phyloP scores from a whole-genome alignment of 2,888 invertebrate genomes.

The Cynaeus angustus region DNA sequence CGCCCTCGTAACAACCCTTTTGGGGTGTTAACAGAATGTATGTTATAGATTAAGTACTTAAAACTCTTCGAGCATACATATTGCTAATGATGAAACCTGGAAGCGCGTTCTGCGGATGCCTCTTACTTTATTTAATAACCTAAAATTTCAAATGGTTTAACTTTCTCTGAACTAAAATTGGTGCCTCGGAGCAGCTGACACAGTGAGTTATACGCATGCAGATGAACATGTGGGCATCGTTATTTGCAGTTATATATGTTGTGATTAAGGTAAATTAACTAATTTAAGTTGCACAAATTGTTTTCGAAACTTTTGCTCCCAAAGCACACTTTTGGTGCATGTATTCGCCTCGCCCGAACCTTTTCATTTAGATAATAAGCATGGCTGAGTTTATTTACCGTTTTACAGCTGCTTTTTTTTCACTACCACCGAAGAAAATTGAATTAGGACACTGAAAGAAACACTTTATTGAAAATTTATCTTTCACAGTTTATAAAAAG shows the following conservation, averaged over 20 bases:
- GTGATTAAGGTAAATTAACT: conserved; percentile 56
- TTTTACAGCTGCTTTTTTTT: conserved; percentile 45
- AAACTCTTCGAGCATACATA: conserved; percentile 37
- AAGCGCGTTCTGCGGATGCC: conserved; percentile 4
- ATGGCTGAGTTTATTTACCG: conserved; percentile 46
- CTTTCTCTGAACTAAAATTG: conserved; percentile 2
- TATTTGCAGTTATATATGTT: conserved; percentile 45
- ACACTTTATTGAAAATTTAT: conserved; percentile 47
- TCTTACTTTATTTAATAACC: conserved; percentile 24
- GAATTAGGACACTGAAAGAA: conserved; percentile 46
- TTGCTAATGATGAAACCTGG: conserved; percentile 37
- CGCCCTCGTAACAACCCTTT: conserved; percentile 51
- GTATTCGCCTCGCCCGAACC: conserved; percentile 40
- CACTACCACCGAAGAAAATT: conserved; percentile 45
- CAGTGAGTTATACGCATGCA: conserved; percentile 18
- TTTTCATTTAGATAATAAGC: conserved; percentile 53
- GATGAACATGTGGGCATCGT: conserved; percentile 29
- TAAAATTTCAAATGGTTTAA: conserved; percentile 9
- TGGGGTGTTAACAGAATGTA: conserved; percentile 46
- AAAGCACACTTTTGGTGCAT: conserved; percentile 51
- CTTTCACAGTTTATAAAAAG: conserved; percentile 42
- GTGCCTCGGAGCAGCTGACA: conserved; percentile 13
- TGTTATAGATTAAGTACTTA: conserved; percentile 49
- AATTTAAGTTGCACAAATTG: conserved; percentile 57
- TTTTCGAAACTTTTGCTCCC: conserved; percentile 54